phyloP scores from a whole-genome alignment of 2,113 vertebrate species.

The Pomatorhinus ruficollis region DNA sequence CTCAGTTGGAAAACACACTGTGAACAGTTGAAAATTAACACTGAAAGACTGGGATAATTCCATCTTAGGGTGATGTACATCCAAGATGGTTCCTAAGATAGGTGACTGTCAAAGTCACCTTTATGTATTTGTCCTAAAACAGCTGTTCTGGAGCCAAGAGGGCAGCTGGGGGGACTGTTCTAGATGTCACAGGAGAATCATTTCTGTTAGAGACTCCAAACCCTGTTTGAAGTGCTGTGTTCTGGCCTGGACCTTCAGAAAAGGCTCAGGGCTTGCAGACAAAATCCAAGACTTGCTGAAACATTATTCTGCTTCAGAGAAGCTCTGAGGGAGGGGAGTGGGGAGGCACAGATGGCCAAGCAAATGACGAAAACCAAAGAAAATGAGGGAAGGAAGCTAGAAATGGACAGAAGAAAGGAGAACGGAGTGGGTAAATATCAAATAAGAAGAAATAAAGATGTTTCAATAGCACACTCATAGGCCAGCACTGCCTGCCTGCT shows the following conservation, averaged over 20 bases:
- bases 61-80: neutral
- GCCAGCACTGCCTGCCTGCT: neutral
- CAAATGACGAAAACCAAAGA: neutral
- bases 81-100: neutral
- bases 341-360: slow-evolving; percentile 15
- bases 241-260: neutral
- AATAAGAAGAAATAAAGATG: neutral
- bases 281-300: neutral
- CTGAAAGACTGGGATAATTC: neutral
- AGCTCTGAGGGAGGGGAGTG: neutral
- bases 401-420: neutral
- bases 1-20: neutral
- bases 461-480: neutral
- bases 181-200: neutral
- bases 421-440: rapidly evolving
- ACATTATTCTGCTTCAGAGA: neutral
- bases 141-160: neutral
- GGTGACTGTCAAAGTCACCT: neutral
- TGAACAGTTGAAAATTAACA: neutral
- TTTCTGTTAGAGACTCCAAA: neutral
- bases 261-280: neutral
- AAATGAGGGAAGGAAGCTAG: neutral
- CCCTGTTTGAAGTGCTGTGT: neutral
- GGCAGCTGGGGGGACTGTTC: neutral
- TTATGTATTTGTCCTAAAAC: neutral